phyloP scores from a whole-genome alignment of 37 sponge, comb jelly and placozoan species.

The Eunapius fragilis region DNA sequence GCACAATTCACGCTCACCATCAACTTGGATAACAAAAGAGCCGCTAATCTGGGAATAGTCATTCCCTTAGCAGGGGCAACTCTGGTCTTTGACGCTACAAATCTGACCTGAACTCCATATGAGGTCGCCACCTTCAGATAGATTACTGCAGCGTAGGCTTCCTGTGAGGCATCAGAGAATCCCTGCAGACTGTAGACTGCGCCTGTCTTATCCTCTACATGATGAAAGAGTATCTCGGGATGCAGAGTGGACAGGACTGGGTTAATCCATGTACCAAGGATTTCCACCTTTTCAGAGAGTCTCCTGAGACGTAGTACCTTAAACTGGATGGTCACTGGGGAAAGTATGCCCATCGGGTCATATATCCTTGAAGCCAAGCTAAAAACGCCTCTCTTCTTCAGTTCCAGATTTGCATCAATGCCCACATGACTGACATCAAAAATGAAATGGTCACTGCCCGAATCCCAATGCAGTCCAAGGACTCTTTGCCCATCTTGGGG shows the following conservation, averaged over 20 bases:
- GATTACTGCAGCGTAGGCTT: constrained; percentile 10
- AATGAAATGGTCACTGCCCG: not conserved
- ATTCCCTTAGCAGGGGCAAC: constrained; percentile 6
- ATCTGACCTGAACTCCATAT: not conserved
- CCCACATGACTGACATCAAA: not conserved
- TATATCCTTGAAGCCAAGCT: not conserved
- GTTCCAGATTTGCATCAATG: not conserved
- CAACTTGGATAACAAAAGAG: constrained; percentile 14
- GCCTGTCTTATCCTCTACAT: not conserved
- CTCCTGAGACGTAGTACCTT: not conserved
- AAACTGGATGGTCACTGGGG: not conserved
- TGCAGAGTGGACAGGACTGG: not conserved
- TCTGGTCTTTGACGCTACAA: constrained; percentile 22
- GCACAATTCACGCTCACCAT: not conserved
- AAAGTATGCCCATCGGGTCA: constrained; percentile 11
- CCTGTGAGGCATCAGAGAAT: constrained; percentile 14
- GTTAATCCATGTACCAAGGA: not conserved
- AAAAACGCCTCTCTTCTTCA: constrained; percentile 1
- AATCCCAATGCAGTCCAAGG: not conserved
- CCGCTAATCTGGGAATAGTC: constrained; percentile 40
- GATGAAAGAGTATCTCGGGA: not conserved
- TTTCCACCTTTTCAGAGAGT: not conserved
- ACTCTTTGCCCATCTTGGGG: not conserved
- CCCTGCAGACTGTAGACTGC: constrained; percentile 1
- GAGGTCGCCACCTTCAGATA: not conserved